Evolutionary conservation across 2,113 vertebrate genomes (phyloP).

Genomic region (Chitala chitala): DNA sequence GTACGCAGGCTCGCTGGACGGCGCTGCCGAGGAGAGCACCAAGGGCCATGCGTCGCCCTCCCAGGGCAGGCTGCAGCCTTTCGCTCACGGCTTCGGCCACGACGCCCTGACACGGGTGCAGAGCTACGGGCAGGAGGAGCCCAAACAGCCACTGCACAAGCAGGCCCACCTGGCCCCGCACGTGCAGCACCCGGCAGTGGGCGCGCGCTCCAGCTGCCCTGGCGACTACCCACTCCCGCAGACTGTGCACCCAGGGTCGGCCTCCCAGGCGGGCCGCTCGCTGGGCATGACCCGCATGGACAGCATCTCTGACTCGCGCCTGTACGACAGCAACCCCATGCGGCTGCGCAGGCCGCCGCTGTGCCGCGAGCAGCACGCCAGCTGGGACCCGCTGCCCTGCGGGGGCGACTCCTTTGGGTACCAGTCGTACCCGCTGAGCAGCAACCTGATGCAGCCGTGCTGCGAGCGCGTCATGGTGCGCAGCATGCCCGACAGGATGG

Average conservation of each 20-base stretch:
- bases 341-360: constrained; percentile 87
- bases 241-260: constrained; percentile 69
- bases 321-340: constrained; percentile 89
- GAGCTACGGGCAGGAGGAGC: constrained; percentile 86
- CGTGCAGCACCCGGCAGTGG: constrained; percentile 75
- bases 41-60: constrained; percentile 74
- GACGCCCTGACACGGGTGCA: constrained; percentile 85
- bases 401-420: constrained; percentile 79
- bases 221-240: constrained; percentile 85
- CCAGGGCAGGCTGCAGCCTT: constrained; percentile 80
- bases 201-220: constrained; percentile 83
- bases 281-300: constrained; percentile 98
- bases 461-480: constrained; percentile 95
- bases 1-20: constrained; percentile 83
- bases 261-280: constrained; percentile 80
- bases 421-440: constrained; percentile 81
- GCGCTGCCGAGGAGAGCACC: constrained; percentile 78
- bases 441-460: constrained; percentile 88
- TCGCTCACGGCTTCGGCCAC: constrained; percentile 87
- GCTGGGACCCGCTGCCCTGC: constrained; percentile 90
- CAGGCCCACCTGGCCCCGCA: constrained; percentile 83
- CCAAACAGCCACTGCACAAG: constrained; percentile 79
- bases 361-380: constrained; percentile 93
- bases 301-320: constrained; percentile 92
- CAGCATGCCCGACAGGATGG: constrained; percentile 98